Conservation (phyloP, 2,113 vertebrate species). For the Cyprinodon variegatus region DNA sequence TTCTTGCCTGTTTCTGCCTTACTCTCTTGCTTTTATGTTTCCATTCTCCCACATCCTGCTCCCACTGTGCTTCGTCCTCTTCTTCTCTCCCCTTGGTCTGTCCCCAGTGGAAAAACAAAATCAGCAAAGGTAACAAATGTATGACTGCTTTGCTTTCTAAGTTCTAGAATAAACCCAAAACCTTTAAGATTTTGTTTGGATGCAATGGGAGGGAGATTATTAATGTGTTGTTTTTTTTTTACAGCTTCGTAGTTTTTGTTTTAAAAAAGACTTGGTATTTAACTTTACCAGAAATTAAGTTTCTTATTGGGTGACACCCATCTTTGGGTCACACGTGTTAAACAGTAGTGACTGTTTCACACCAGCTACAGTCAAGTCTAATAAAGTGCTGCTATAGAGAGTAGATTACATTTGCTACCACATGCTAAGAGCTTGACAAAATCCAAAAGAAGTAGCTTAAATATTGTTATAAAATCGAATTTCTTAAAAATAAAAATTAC, state of each 20-base stretch:
- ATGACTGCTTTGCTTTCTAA: slow-evolving; percentile 43
- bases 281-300: background rate
- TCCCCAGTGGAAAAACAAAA: slow-evolving; percentile 71
- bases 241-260: background rate
- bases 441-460: background rate
- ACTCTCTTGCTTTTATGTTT: slow-evolving; percentile 43
- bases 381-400: background rate
- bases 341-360: slow-evolving; percentile 21
- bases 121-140: slow-evolving; percentile 66
- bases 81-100: slow-evolving; percentile 62
- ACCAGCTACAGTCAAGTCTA: slow-evolving; percentile 15
- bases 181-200: slow-evolving; percentile 32
- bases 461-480: background rate
- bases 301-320: background rate
- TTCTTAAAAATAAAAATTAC: background rate
- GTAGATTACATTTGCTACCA: background rate
- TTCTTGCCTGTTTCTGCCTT: slow-evolving; percentile 42
- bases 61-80: slow-evolving; percentile 47
- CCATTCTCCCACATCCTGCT: slow-evolving; percentile 25
- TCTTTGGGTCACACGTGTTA: slow-evolving; percentile 17
- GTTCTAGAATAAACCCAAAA: slow-evolving; percentile 37
- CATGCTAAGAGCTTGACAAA: background rate
- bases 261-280: background rate
- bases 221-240: background rate
- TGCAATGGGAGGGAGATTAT: background rate